These are phyloP conservation scores for Acanthopleura granulata DNA, from an alignment of 2,888 invertebrate genomes.

Conservation along the genomic window DNA sequence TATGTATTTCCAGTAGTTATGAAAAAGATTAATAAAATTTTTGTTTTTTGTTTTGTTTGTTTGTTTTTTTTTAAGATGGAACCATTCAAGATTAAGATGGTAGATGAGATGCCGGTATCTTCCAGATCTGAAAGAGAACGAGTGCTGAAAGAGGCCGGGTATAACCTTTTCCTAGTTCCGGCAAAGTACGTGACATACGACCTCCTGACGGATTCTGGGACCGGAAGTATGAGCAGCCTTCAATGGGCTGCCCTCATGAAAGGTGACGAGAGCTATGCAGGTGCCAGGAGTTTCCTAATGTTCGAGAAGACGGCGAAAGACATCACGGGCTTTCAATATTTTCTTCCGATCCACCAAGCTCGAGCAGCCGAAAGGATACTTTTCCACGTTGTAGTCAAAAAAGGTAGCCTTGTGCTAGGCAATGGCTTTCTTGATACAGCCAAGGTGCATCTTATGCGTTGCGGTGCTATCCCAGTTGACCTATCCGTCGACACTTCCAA, in stretches of 20 bases:
- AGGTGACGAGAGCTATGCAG: conserved; percentile 22
- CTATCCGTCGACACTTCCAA: not conserved
- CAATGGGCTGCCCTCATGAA: conserved; percentile 11
- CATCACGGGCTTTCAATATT: conserved; percentile 12
- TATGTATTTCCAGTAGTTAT: too few relatives aligned
- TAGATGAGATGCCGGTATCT: not conserved
- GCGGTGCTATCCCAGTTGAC: conserved; percentile 5
- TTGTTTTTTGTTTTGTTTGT: too few relatives aligned
- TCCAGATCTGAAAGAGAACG: not conserved
- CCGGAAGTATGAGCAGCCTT: not conserved
- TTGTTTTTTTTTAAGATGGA: not conserved
- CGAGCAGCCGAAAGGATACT: conserved; percentile 26
- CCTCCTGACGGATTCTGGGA: not conserved
- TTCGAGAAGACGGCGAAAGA: not conserved
- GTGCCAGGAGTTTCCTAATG: not conserved
- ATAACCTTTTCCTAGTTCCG: not conserved
- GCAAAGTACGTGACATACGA: not conserved
- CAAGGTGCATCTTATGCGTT: not conserved
- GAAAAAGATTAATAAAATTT: too few relatives aligned
- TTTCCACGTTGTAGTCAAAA: conserved; percentile 8
- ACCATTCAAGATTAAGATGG: conserved; percentile 12
- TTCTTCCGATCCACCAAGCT: conserved; percentile 28
- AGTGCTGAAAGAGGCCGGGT: not conserved
- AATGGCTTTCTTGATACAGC: conserved; percentile 29
- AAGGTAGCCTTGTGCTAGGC: conserved; percentile 17